Evolutionary conservation across 2,113 vertebrate species (phyloP).

Genomic region (Pantherophis guttatus): DNA sequence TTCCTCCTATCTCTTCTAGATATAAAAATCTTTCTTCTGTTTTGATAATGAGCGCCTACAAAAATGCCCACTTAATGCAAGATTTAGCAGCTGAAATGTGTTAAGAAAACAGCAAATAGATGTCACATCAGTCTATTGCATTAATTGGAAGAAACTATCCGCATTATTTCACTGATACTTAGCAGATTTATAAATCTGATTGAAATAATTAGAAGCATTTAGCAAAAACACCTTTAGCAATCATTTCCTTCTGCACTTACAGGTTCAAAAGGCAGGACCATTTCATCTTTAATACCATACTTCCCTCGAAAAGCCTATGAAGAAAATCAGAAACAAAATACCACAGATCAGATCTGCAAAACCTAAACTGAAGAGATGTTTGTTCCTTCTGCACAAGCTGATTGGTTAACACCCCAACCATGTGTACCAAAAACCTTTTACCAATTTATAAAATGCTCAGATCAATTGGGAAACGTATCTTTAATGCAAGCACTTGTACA

Average conservation of each 20-base stretch:
- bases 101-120: neutral
- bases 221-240: neutral
- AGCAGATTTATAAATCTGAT: neutral
- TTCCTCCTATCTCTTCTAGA: neutral
- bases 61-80: neutral
- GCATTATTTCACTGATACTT: neutral
- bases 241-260: slow-evolving; percentile 63
- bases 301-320: slow-evolving; percentile 86
- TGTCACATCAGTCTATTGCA: neutral
- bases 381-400: neutral
- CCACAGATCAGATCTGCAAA: neutral
- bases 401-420: too few species aligned
- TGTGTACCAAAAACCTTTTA: neutral
- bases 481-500: neutral
- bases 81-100: neutral
- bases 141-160: neutral
- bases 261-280: slow-evolving; percentile 94
- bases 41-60: neutral
- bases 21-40: neutral
- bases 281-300: slow-evolving; percentile 92
- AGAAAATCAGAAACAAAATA: slow-evolving; percentile 28
- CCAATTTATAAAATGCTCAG: neutral
- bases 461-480: neutral
- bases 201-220: neutral
- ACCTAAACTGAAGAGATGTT: neutral